phyloP scores from a whole-genome alignment of 1,140 invertebrate genomes.

The Lamellibrachia luymesi region DNA sequence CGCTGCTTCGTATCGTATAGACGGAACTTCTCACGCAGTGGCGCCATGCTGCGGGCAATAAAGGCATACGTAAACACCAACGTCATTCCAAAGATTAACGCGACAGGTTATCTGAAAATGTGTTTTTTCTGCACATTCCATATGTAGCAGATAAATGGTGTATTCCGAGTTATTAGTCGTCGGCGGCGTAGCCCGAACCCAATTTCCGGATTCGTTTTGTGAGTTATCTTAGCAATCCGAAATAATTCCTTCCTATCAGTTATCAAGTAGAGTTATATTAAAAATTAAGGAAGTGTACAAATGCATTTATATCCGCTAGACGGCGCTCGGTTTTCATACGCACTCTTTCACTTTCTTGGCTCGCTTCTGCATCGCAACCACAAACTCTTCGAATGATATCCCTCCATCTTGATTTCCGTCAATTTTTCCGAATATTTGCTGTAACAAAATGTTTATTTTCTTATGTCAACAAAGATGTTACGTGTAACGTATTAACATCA shows the following conservation, averaged over 20 bases:
- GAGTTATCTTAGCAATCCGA: neutral
- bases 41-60: neutral
- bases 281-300: neutral
- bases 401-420: conserved; percentile 18
- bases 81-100: too few relatives aligned
- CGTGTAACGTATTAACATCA: too few relatives aligned
- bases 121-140: neutral
- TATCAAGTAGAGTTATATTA: neutral
- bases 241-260: neutral
- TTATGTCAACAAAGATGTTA: neutral
- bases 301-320: neutral
- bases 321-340: neutral
- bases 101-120: neutral
- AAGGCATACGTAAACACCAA: neutral
- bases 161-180: neutral
- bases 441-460: conserved; percentile 1
- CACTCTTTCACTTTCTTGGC: conserved; percentile 18
- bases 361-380: conserved; percentile 16
- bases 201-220: neutral
- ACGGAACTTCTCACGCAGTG: conserved; percentile 11
- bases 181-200: neutral
- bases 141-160: neutral
- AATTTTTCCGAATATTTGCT: conserved; percentile 26
- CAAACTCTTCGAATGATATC: conserved; percentile 18
- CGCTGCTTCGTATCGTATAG: conserved; percentile 15